Evolutionary conservation across 2,797 vertebrate genomes (phyloP).

Genomic region (Catostomus latipinnis): DNA sequence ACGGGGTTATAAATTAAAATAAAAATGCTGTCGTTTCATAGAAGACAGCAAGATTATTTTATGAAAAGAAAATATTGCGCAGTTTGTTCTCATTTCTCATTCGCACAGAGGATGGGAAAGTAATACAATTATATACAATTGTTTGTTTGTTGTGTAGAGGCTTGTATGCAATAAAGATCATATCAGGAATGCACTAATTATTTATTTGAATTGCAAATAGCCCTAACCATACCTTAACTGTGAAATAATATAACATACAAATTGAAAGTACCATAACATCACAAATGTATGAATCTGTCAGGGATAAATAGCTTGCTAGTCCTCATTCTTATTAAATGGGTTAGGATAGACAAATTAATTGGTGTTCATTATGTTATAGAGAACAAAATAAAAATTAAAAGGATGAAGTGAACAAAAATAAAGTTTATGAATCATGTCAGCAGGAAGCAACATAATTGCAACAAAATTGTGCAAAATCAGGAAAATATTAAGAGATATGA

Average conservation of each 20-base stretch:
- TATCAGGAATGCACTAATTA: not conserved
- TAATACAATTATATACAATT: not conserved
- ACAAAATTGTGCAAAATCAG: too few relatives aligned
- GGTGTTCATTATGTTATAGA: too few relatives aligned
- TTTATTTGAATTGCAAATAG: not conserved
- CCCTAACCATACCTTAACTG: not conserved
- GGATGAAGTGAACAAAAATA: too few relatives aligned
- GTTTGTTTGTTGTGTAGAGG: not conserved
- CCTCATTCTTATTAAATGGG: not conserved
- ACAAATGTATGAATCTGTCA: not conserved
- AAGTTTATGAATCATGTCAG: too few relatives aligned
- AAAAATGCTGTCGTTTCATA: not conserved
- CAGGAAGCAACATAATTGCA: too few relatives aligned
- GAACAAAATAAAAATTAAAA: too few relatives aligned
- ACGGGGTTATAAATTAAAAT: not conserved
- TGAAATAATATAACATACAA: not conserved
- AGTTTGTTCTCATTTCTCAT: not conserved
- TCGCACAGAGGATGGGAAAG: not conserved
- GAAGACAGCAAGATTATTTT: not conserved
- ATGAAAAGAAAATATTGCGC: not conserved
- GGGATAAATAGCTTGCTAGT: not conserved
- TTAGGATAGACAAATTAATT: not conserved
- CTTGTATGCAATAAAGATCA: not conserved
- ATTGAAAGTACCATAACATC: not conserved
- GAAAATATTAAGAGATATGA: too few relatives aligned